These are phyloP conservation scores for Lucilia cuprina DNA, from an alignment of 1,140 invertebrate genomes.

Conservation along the genomic window DNA sequence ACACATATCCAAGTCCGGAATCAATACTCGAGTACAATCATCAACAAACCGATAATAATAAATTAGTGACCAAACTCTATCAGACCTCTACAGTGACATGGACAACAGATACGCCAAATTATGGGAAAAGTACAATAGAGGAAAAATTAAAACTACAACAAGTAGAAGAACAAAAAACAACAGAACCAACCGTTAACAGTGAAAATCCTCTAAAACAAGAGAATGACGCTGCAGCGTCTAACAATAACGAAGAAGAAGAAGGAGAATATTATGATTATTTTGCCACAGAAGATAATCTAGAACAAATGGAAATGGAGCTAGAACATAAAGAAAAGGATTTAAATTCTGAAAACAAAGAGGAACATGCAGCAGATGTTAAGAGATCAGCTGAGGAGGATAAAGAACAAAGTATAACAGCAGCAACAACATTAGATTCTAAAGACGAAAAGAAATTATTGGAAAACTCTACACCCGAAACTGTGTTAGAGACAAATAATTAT, in stretches of 20 bases:
- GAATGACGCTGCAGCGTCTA: constrained; percentile 40
- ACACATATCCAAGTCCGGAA: constrained; percentile 57
- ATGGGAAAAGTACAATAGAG: background rate
- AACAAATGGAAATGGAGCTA: constrained; percentile 4
- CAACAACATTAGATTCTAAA: background rate
- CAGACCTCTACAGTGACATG: constrained; percentile 51
- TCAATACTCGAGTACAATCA: constrained; percentile 43
- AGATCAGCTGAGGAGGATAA: constrained; percentile 26
- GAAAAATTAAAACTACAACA: background rate
- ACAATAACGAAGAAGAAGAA: constrained; percentile 32
- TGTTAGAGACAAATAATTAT: constrained; percentile 31
- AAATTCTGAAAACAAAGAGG: background rate
- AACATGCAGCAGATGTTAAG: background rate
- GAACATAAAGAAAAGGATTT: constrained; percentile 6
- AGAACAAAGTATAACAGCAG: constrained; percentile 11
- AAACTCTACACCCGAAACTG: background rate
- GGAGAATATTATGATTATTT: background rate
- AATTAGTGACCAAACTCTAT: constrained; percentile 51
- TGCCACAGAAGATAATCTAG: background rate
- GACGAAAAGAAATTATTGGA: background rate
- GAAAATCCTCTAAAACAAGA: constrained; percentile 46
- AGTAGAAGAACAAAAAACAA: constrained; percentile 38
- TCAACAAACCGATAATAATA: constrained; percentile 18
- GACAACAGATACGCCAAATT: constrained; percentile 30
- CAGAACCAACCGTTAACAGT: background rate